Evolutionary conservation across 2,797 vertebrate species (phyloP), one percentile per base, ranked within the genome.

Genomic region (Myotis pilosus): DNA sequence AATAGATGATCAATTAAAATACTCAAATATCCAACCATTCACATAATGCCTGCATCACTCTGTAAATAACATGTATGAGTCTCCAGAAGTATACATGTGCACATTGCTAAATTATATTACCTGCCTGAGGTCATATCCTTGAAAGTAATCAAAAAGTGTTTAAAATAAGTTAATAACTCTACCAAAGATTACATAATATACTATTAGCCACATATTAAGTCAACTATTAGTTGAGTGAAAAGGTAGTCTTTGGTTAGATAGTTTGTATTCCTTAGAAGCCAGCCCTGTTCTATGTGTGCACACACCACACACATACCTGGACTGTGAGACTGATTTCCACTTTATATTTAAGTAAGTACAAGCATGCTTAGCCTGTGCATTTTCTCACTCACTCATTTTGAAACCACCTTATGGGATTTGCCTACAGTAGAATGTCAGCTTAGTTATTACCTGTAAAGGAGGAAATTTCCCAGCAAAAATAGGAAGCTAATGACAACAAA

Each of bases 401-500:
- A 94, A 93, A 94, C 62, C 15, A 62, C 25, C 9, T 55, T 91
- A 20, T 76, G 38, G 41, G 81, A 93, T 90, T 3, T 95, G 75
- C 41, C 82, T 89, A 84, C 38, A 92, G 76, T 36, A 64, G 28
- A 94, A 87, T 76, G 64, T 81, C 60, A 94, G n/a, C 47, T 60
- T 94, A 80, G 53, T 90, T 86, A 94, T 72, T 88, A 94, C 16
- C 51, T 81, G 55, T 89, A 75, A 91, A 80, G 36, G 80, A 95
- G 94, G 80, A 96, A 92, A 89, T 92, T 90, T 92, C 20, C 87
- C 8, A 44, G 41, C 51, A 96, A 93, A 84, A 92, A 36, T 79
- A 28, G 86, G 74, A 97, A 87, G 33, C 36, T 91, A 89, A 80
- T 86, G 64, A 92, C 55, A 82, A 87, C 69, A 93, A 81, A 94